Conservation (phyloP, 2,797 vertebrate genomes). For the Sylvia borin region DNA sequence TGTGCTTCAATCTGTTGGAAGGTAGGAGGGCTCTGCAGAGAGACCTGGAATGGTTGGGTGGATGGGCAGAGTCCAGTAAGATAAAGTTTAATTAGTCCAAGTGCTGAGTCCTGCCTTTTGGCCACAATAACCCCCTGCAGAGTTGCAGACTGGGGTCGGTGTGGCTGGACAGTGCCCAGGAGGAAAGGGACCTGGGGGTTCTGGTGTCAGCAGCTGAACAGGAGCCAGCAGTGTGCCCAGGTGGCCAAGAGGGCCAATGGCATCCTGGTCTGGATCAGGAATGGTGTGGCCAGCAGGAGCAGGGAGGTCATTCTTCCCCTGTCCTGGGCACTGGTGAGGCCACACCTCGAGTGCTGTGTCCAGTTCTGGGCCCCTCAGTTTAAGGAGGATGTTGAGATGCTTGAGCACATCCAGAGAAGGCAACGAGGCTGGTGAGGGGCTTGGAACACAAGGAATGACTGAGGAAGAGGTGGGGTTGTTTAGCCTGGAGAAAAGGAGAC, state of each 20-base stretch:
- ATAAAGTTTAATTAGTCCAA: neutral
- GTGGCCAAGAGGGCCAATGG: neutral
- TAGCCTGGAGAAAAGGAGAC: neutral
- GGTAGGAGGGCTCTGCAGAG: neutral
- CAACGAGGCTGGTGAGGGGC: too few species aligned
- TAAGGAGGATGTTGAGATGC: too few species aligned
- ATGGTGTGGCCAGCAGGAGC: neutral
- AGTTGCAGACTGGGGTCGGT: too few species aligned
- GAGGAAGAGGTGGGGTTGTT: neutral
- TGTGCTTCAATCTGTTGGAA: neutral
- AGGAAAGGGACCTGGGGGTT: too few species aligned
- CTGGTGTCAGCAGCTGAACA: neutral
- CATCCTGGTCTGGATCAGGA: neutral
- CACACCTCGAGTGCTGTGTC: too few species aligned
- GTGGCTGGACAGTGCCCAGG: too few species aligned
- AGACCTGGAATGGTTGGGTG: neutral
- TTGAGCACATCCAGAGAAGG: rapidly evolving
- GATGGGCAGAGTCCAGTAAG: neutral
- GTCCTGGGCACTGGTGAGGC: too few species aligned
- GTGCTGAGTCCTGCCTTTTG: neutral
- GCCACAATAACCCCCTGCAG: too few species aligned
- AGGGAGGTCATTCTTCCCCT: too few species aligned
- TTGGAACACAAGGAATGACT: too few species aligned
- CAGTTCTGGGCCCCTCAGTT: too few species aligned
- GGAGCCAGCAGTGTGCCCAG: neutral